Evolutionary conservation across 2,888 invertebrate genomes (phyloP).

Genomic region (Leucozona laternaria): DNA sequence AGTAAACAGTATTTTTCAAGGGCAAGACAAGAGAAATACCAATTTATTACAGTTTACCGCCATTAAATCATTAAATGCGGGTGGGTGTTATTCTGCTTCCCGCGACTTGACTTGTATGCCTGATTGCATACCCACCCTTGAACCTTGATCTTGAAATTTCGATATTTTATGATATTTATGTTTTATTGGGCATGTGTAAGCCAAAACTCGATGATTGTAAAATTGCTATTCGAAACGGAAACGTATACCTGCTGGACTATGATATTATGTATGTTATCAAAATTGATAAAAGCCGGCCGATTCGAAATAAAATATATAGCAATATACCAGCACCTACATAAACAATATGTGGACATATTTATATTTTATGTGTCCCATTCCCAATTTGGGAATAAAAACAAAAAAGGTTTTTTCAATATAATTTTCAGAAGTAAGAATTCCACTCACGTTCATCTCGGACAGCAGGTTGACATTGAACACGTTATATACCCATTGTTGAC

Average conservation of each 20-base stretch:
- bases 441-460: constrained; percentile 60
- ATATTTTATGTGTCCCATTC: constrained; percentile 23
- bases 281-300: constrained; percentile 10
- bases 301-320: not conserved
- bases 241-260: not conserved
- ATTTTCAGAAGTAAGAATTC: constrained; percentile 48
- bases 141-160: no score
- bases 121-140: no score
- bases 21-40: no score
- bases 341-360: not conserved
- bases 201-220: no score
- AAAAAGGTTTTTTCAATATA: constrained; percentile 46
- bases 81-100: no score
- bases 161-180: no score
- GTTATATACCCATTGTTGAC: constrained; percentile 60
- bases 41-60: no score
- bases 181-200: no score
- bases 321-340: not conserved
- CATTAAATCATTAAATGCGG: no score
- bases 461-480: constrained; percentile 72
- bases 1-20: no score
- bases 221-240: no score
- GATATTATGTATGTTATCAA: not conserved
- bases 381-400: constrained; percentile 36
- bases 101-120: no score